Evolutionary conservation across 2,113 vertebrate genomes (phyloP), one percentile per base, ranked within the genome.

Genomic region (Argyrosomus japonicus): DNA sequence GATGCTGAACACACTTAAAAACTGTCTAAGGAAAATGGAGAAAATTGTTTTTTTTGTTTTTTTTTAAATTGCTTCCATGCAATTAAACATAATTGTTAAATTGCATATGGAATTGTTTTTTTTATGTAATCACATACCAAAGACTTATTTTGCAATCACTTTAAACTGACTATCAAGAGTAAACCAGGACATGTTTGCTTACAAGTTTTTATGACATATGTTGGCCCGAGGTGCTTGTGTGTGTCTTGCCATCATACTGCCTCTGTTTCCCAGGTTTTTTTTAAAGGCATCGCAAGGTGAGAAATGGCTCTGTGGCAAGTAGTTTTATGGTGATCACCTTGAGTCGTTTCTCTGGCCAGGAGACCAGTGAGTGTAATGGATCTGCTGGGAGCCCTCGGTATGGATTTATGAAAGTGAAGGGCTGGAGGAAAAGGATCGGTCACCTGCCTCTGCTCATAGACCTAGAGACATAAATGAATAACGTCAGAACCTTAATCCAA

Each of bases 351-450:
- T 96, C 95, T 94, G 95, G 92, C 92, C 94, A 94, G 94, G 93
- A 95, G 93, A 97, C 92, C 93, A 95, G 95, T 96, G 96, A 96
- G 95, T 91, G 95, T 94, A 96, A 96, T 95, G 88, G 91, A 91
- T 94, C 95, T 94, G 81, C 58, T 88, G 93, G 95, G 95, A 96
- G 91, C 91, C 83, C 89, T 90, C 80, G 93, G 91, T 95, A 95
- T 93, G 95, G 94, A 96, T 97, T 97, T 97, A 96, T 96, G 93
- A 94, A 92, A 90, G 85, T 70, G 74, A 81, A 88, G 45, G 45
- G 82, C 76, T 90, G 84, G 73, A 88, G 85, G 62, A 79, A 82
- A 40, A 91, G 94, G 95, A 96, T 96, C 94, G 91, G 93, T 96
- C 93, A 86, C 87, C 86, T 95, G 88, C 93, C 91, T 92, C 92